Evolutionary conservation across 2,888 invertebrate genomes (phyloP).

Genomic region (Amaurobius ferox): DNA sequence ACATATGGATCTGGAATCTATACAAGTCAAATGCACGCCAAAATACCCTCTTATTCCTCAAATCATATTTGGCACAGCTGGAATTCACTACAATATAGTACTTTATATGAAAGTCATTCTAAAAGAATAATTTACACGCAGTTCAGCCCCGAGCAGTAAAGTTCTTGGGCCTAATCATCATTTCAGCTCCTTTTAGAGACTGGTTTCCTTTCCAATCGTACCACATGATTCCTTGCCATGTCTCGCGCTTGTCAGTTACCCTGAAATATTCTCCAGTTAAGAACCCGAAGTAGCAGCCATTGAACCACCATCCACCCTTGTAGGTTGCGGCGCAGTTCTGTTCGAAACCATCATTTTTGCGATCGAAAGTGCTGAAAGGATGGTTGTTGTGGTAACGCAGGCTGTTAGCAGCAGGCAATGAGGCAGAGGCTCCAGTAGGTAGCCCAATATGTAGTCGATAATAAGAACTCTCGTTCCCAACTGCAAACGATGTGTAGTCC

Average conservation of each 20-base stretch:
- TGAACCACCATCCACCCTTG: conserved; percentile 83
- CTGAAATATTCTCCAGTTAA: conserved; percentile 69
- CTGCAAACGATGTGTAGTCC: conserved; percentile 76
- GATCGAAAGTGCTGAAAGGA: conserved; percentile 80
- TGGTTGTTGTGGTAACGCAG: conserved; percentile 79
- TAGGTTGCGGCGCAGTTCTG: conserved; percentile 80
- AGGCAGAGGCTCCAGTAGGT: background rate
- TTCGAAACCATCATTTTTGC: conserved; percentile 79
- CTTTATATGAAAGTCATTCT: background rate
- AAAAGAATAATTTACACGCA: background rate
- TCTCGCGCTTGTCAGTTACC: conserved; percentile 29
- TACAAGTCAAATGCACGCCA: background rate
- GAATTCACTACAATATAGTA: background rate
- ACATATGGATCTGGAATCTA: background rate
- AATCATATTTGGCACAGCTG: conserved; percentile 25
- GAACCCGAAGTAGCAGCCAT: conserved; percentile 78
- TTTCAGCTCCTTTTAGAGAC: conserved; percentile 80
- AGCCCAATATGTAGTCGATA: conserved; percentile 78
- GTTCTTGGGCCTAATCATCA: conserved; percentile 78
- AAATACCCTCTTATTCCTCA: background rate
- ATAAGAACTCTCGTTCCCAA: conserved; percentile 74
- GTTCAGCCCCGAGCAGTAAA: background rate
- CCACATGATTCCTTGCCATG: conserved; percentile 80
- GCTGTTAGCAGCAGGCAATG: conserved; percentile 38
- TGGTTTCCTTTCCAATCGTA: conserved; percentile 81